Evolutionary conservation across 2,888 invertebrate species (phyloP), one percentile per base, ranked within the genome.

Genomic region (Hypercompe scribonia): DNA sequence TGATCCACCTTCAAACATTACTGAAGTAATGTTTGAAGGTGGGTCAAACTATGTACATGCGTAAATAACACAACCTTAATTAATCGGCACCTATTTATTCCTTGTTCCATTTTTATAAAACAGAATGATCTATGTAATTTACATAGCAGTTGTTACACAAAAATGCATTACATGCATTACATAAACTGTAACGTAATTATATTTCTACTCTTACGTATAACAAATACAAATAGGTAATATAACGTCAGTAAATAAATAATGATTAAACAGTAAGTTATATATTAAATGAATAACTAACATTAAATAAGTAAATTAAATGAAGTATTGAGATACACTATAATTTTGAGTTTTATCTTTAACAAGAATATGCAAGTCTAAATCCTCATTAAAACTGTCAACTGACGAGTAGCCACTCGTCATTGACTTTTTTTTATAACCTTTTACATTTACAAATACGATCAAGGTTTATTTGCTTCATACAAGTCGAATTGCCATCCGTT

Each of bases 101-200:
- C 76, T 80, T 86, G 87, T 90, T 84, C 87, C 89, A 87, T 88
- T 92, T 92, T 92, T 88, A 88, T 89, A 90, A 90, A 91, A 93
- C 90, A 92, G 89, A 91, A 93, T 89, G 87, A 88, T 85, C 90
- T 90, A 21, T 21, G 46, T 46, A 92, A 89, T 87, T 91, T 91
- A 92, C 81, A 84, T 81, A 83, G 83, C 85, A 85, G 87, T 83
- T 88, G 86, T 91, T 90, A 93, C 90, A 91, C 90, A 89, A 91
- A 90, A 89, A 90, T 92, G 94, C 93, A 93, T 93, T 91, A 92
- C 90, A 93, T 93, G 93, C 92, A 81, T 89, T 84, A 87, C 83
- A 84, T 90, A 88, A 88, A 86, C 80, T 81, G 83, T 86, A 84
- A 85, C 87, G 88, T 86, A 87, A 46, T 46, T 3, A 42, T 86